A percentile compares a stretch with the other conserved stretches of the same genome.
phyloP scores from a whole-genome alignment of 2,888 invertebrate genomes.

The Taphrorychus bicolor region DNA sequence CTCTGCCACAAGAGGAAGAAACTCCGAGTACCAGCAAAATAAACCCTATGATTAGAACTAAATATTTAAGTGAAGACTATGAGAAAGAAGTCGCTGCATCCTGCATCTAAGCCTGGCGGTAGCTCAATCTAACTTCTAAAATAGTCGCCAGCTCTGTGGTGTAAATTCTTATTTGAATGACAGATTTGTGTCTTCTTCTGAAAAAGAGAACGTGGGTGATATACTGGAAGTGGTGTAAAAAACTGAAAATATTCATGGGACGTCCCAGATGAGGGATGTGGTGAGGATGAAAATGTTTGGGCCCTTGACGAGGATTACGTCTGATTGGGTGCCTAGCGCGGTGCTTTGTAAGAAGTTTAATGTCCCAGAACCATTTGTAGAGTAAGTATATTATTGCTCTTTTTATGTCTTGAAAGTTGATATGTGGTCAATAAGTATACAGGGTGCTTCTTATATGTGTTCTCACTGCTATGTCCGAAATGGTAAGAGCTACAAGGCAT shows the following conservation, averaged over 20 bases:
- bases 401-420: too few species aligned
- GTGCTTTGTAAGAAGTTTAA: conserved; percentile 93
- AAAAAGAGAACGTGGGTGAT: conserved; percentile 59
- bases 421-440: too few species aligned
- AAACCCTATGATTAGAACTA: conserved; percentile 51
- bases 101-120: too few species aligned
- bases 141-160: conserved; percentile 12
- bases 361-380: conserved; percentile 83
- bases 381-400: too few species aligned
- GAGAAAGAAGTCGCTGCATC: too few species aligned
- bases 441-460: too few species aligned
- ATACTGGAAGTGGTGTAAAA: conserved; percentile 54
- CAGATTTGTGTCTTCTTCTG: conserved; percentile 69
- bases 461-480: too few species aligned
- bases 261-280: conserved; percentile 70
- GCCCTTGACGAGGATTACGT: conserved; percentile 70
- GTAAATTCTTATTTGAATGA: conserved; percentile 56
- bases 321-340: conserved; percentile 83
- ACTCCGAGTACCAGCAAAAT: conserved; percentile 52
- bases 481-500: too few species aligned
- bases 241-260: conserved; percentile 54
- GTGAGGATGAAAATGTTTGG: conserved; percentile 81
- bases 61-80: conserved; percentile 51
- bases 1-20: conserved; percentile 50
- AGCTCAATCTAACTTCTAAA: neutral